These are phyloP conservation scores for human (Homo sapiens) DNA, from an alignment of 2,113 vertebrate species.

Conservation along the genomic window GRCh38 chr17:49662001-49662500, in stretches of 20 bases:
- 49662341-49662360: conserved; percentile 39
- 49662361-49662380: conserved; percentile 28
- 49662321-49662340: conserved; percentile 33
- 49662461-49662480: too few relatives aligned
- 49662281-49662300: neutral
- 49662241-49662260: neutral
- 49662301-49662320: conserved; percentile 53
- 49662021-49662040: too few relatives aligned
- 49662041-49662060: neutral
- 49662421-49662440: too few relatives aligned
- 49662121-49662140: neutral
- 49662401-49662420: too few relatives aligned
- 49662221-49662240: neutral
- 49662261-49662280: neutral
- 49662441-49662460: too few relatives aligned
- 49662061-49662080: neutral
- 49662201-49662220: too few relatives aligned
- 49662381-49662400: conserved; percentile 21
- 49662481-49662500: too few relatives aligned
- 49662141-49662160: conserved; percentile 15
- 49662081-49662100: neutral
- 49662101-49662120: neutral
- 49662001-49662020: too few relatives aligned
- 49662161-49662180: neutral
- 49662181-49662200: neutral